Evolutionary conservation across 2,113 vertebrate species (phyloP), one percentile per base, ranked within the genome.

Genomic region (Clinocottus analis): DNA sequence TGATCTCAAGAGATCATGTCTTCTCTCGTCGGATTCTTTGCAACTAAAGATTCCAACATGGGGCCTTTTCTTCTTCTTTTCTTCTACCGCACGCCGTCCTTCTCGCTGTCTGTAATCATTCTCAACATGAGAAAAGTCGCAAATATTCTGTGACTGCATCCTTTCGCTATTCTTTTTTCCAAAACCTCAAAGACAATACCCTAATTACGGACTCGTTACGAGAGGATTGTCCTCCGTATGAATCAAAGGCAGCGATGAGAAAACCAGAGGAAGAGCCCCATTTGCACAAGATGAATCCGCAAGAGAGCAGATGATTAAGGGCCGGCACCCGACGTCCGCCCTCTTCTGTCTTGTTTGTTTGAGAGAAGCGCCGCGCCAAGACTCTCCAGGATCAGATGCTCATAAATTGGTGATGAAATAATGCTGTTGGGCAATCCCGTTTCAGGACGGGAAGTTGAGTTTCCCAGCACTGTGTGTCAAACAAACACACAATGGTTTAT

Each of bases 351-450:
- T 33, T 90, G 69, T 89, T 87, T 90, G 85, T 91, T 86, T 78
- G 78, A 85, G 68, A 62, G 55, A 58, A 72, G 37, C 55, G 21
- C 16, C 60, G 58, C 37, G 85, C 84, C 90, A 85, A 69, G 69
- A 62, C 73, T 86, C 77, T 90, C 21, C 21, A 37, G 87, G 87
- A 92, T 93, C 90, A 90, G 80, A 82, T 72, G 73, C 72, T 80
- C 88, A 94, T 91, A 89, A 91, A 89, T 76, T 82, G 69, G 73
- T 87, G 86, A 90, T 92, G 84, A 87, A 85, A 87, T 89, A 87
- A 90, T 90, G 75, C 72, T 41, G 74, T 87, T 82, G 81, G 88
- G 79, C 85, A 87, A 92, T 87, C 82, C 77, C 68, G 37, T 76
- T 86, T 79, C 37, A 1, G 75, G 72, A 87, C 56, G 64, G 88